phyloP scores from a whole-genome alignment of 2,888 invertebrate species.

The Brenthis hecate region DNA sequence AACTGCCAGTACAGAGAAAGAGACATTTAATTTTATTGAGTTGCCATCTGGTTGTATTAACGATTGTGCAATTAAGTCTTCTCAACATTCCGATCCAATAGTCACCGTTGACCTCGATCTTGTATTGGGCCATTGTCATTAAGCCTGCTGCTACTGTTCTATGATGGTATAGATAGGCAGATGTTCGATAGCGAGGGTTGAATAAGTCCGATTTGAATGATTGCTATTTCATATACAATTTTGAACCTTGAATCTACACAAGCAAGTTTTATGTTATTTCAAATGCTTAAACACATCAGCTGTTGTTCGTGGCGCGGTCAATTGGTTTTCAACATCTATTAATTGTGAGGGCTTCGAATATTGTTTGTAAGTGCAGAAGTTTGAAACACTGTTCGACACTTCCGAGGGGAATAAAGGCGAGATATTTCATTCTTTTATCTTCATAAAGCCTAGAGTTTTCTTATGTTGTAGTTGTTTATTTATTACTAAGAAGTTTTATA shows the following conservation, averaged over 20 bases:
- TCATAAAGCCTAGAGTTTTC: conserved; percentile 12
- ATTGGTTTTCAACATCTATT: conserved; percentile 63
- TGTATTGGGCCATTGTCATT: conserved; percentile 73
- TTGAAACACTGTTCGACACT: conserved; percentile 43
- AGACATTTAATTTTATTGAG: conserved; percentile 9
- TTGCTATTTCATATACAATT: conserved; percentile 43
- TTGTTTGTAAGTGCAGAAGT: conserved; percentile 50
- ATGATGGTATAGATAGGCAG: conserved; percentile 59
- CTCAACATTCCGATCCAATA: conserved; percentile 70
- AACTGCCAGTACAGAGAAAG: not conserved
- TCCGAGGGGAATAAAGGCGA: conserved; percentile 26
- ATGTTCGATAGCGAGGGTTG: conserved; percentile 67
- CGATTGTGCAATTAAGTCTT: conserved; percentile 67
- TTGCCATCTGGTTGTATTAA: conserved; percentile 29
- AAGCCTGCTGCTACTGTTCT: conserved; percentile 64
- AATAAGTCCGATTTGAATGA: conserved; percentile 50
- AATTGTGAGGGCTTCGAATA: conserved; percentile 62
- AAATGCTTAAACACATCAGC: conserved; percentile 44
- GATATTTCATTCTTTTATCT: conserved; percentile 22
- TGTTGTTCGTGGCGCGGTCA: conserved; percentile 45
- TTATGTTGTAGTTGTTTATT: conserved; percentile 10
- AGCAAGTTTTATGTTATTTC: conserved; percentile 53
- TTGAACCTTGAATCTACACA: conserved; percentile 46
- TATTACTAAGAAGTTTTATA: conserved; percentile 4
- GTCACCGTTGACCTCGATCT: conserved; percentile 72